Conservation (phyloP, 2,797 vertebrate genomes). For the Ctenochaetus hawaiiensis region DNA sequence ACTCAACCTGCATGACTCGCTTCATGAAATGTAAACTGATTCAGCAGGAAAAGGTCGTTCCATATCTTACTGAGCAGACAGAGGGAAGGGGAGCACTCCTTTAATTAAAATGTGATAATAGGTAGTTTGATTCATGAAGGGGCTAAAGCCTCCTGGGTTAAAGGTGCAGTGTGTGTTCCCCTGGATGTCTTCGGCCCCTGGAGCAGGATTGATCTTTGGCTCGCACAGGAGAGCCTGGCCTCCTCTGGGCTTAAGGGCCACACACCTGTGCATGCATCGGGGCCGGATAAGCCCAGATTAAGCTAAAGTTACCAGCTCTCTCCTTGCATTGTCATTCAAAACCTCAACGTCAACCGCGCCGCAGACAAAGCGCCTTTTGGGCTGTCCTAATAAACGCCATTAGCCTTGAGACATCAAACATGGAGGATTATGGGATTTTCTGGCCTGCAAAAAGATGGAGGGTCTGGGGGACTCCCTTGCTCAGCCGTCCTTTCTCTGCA, state of each 20-base stretch:
- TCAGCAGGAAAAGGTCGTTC: conserved; percentile 51
- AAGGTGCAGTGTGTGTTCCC: conserved; percentile 68
- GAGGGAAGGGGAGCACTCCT: conserved; percentile 30
- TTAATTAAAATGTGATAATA: conserved; percentile 88
- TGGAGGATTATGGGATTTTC: conserved; percentile 88
- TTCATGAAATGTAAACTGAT: conserved; percentile 52
- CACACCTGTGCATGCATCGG: conserved; percentile 82
- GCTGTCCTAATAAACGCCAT: conserved; percentile 84
- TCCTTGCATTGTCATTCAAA: conserved; percentile 85
- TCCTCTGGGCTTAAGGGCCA: conserved; percentile 80
- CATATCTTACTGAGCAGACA: conserved; percentile 45
- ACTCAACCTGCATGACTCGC: conserved; percentile 43
- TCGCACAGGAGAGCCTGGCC: conserved; percentile 64
- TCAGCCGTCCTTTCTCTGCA: conserved; percentile 75
- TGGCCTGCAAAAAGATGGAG: conserved; percentile 69
- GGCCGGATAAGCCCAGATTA: conserved; percentile 86
- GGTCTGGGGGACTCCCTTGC: conserved; percentile 76
- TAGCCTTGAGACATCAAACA: conserved; percentile 89
- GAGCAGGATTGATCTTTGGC: conserved; percentile 79
- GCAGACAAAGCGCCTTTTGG: conserved; percentile 83
- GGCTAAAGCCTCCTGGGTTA: conserved; percentile 57
- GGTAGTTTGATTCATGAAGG: conserved; percentile 56
- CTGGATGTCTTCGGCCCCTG: conserved; percentile 62
- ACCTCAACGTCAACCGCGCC: conserved; percentile 70
- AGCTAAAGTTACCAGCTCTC: conserved; percentile 85